A percentile compares a stretch with the other conserved stretches of the same genome.
Evolutionary conservation across 1,140 invertebrate genomes (phyloP).

Genomic region (Psilanteris sp.): DNA sequence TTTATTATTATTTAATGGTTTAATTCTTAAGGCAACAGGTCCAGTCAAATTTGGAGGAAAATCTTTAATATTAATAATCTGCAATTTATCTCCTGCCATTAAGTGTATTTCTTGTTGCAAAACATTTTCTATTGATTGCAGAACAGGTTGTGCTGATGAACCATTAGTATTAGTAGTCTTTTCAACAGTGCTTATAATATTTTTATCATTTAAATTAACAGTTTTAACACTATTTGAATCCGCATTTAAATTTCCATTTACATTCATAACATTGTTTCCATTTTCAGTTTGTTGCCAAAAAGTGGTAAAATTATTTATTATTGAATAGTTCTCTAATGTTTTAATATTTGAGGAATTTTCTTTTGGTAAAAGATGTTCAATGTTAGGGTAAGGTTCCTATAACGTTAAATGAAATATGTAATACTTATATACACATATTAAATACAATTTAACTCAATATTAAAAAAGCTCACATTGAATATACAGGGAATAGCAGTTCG

Average conservation of each 20-base stretch:
- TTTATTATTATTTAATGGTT: constrained; percentile 6
- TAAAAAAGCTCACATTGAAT: constrained; percentile 3
- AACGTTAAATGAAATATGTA: too few species aligned
- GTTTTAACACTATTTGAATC: too few species aligned
- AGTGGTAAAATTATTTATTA: too few species aligned
- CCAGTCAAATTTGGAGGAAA: constrained; percentile 8
- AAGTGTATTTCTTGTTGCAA: constrained; percentile 18
- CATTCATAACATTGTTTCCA: too few species aligned
- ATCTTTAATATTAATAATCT: constrained; percentile 17
- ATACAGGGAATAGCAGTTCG: constrained; percentile 8
- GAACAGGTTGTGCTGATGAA: background rate
- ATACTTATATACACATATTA: too few species aligned
- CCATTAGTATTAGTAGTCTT: background rate
- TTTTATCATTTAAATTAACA: too few species aligned
- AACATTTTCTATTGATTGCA: constrained; percentile 7
- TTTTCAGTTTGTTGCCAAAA: too few species aligned
- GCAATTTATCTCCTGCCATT: constrained; percentile 14
- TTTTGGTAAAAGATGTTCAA: constrained; percentile 4
- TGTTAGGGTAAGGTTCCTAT: constrained; percentile 18
- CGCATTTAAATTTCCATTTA: too few species aligned
- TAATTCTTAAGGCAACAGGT: constrained; percentile 11
- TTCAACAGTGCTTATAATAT: too few species aligned
- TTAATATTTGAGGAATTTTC: too few species aligned
- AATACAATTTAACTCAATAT: background rate
- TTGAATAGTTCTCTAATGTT: too few species aligned